Percentiles rank a stretch among this genome's conserved stretches.
These are phyloP conservation scores for Clarias gariepinus DNA, from an alignment of 2,113 vertebrate species.

Conservation along the genomic window DNA sequence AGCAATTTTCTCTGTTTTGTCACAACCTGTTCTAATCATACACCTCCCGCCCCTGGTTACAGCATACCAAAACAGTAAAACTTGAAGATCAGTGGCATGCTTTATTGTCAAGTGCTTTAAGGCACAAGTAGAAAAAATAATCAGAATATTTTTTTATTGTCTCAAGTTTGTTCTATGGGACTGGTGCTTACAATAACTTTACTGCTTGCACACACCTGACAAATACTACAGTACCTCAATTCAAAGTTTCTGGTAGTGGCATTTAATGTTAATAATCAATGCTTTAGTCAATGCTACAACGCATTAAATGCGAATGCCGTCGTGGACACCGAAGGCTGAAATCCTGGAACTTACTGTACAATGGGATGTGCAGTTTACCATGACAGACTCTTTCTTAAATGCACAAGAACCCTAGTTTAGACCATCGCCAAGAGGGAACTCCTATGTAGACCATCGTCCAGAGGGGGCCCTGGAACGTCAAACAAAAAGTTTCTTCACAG, in stretches of 20 bases:
- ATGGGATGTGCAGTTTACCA: too few relatives aligned
- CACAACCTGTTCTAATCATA: not conserved
- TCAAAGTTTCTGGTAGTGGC: not conserved
- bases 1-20: conserved; percentile 5
- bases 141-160: not conserved
- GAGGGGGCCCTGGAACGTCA: too few relatives aligned
- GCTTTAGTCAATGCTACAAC: too few relatives aligned
- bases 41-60: not conserved
- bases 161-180: not conserved
- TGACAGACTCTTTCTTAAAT: too few relatives aligned
- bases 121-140: conserved; percentile 3
- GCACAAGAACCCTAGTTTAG: too few relatives aligned
- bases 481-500: too few relatives aligned
- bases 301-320: too few relatives aligned
- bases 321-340: too few relatives aligned
- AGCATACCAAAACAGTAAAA: not conserved
- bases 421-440: too few relatives aligned
- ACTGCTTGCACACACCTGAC: not conserved
- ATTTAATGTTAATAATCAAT: too few relatives aligned
- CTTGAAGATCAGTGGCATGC: not conserved
- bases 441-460: too few relatives aligned
- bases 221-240: not conserved
- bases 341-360: too few relatives aligned
- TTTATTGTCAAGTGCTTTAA: conserved; percentile 15
- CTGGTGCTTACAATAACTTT: not conserved